Evolutionary conservation across 2,888 invertebrate species (phyloP), one percentile per base, ranked within the genome.

Genomic region (Pseudococcus longispinus): DNA sequence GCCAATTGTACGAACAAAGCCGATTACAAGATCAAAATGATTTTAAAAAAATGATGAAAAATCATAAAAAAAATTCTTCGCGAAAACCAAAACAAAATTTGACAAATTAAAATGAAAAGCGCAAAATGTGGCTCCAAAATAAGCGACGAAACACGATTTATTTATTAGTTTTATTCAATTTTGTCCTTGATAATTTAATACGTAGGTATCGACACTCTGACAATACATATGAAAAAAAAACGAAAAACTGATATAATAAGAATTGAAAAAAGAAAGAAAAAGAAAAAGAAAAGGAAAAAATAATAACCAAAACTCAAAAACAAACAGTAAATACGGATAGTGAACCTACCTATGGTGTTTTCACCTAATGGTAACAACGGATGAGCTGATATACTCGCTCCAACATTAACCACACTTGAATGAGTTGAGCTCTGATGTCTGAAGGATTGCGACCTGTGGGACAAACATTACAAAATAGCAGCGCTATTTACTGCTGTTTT

Each of bases 301-400:
- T n/a, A 51, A 51, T 51, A 51, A 70, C 15, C 15, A 65, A 85
- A 86, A 86, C 20, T 83, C 20, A 8, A 51, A 87, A 82, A 60
- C 32, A 55, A 65, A 84, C 11, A 20, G 18, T n/a, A 29, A 84
- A 84, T 60, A 84, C 65, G 15, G 26, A 32, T 42, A 65, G n/a
- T 60, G 18, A 26, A 87, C 87, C 87, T 87, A 87, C 87, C 87
- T 83, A 87, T 87, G 70, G 87, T 44, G 60, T 87, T 87, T 87
- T 87, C 87, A 87, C 90, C 96, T 93, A 96, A 95, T 92, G 96
- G 96, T 94, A 96, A 95, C 94, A 96, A 94, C 92, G 96, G 96
- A 93, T 96, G 96, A 92, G 96, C 96, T 93, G 96, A 96, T 93
- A 96, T 94, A 94, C 95, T 96, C 93, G 95, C 94, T 93, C 94